These are phyloP conservation scores for Pseudeuparius sepicola DNA, from an alignment of 2,888 invertebrate species.

Conservation along the genomic window DNA sequence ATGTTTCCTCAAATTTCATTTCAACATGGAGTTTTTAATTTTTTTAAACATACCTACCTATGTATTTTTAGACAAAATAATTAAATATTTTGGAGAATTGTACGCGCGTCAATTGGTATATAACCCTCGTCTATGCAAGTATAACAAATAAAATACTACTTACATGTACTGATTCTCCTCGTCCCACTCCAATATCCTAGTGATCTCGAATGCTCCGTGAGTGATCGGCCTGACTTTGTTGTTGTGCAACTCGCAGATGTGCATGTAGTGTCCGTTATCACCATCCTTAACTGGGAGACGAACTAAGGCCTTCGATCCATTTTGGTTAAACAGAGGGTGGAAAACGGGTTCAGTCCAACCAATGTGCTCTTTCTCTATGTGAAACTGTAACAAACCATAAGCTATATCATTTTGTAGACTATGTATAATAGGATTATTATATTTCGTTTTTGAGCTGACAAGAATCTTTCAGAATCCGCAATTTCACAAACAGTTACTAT, in stretches of 20 bases:
- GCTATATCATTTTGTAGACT: too few relatives aligned
- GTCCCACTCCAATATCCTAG: slow-evolving; percentile 67
- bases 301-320: slow-evolving; percentile 41
- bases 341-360: slow-evolving; percentile 40
- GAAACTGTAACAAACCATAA: slow-evolving; percentile 31
- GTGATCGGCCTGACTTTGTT: slow-evolving; percentile 47
- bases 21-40: too few relatives aligned
- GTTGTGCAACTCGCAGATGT: slow-evolving; percentile 40
- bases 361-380: slow-evolving; percentile 35
- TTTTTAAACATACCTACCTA: too few relatives aligned
- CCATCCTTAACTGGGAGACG: slow-evolving; percentile 52
- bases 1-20: too few relatives aligned
- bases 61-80: too few relatives aligned
- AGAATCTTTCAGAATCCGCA: too few relatives aligned
- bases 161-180: slow-evolving; percentile 57
- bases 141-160: too few relatives aligned
- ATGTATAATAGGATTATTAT: not conserved
- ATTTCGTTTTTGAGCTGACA: not conserved
- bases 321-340: slow-evolving; percentile 37
- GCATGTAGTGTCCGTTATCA: slow-evolving; percentile 50
- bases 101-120: too few relatives aligned
- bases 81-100: too few relatives aligned
- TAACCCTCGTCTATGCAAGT: too few relatives aligned
- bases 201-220: slow-evolving; percentile 65
- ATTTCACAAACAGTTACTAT: too few relatives aligned